A percentile compares a stretch with the other conserved stretches of the same genome.
Conservation (phyloP, 2,888 invertebrate genomes). For the Acanthoscelides obtectus region DNA sequence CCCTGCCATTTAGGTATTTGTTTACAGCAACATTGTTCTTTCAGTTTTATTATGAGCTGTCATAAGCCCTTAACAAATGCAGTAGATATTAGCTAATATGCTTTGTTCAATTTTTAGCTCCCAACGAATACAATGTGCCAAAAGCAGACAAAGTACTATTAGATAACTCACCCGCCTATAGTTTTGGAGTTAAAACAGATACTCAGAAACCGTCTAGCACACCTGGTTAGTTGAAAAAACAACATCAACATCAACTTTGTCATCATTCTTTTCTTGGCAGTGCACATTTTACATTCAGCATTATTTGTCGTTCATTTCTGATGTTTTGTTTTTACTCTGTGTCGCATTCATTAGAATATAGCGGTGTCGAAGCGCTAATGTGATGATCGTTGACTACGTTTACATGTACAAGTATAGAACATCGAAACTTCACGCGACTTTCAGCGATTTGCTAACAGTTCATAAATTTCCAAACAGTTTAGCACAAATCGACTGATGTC, state of each 20-base stretch:
- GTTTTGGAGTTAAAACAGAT: conserved; percentile 63
- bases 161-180: conserved; percentile 58
- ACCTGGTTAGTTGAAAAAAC: conserved; percentile 49
- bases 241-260: not conserved
- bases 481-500: no score
- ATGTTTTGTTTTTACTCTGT: not conserved
- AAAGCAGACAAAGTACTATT: conserved; percentile 51
- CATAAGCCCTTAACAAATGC: not conserved
- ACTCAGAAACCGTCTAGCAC: conserved; percentile 56
- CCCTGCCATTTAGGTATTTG: no score
- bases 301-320: not conserved
- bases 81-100: not conserved
- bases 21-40: no score
- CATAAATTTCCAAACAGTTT: no score
- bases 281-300: not conserved
- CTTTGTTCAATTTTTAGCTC: conserved; percentile 41
- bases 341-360: not conserved
- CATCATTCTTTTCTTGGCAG: not conserved
- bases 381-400: no score
- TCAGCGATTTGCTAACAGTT: no score
- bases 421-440: no score
- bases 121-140: conserved; percentile 55
- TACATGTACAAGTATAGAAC: no score
- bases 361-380: no score
- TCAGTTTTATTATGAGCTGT: not conserved